Evolutionary conservation across 2,888 invertebrate species (phyloP).

Genomic region (Leptogaster cylindrica): DNA sequence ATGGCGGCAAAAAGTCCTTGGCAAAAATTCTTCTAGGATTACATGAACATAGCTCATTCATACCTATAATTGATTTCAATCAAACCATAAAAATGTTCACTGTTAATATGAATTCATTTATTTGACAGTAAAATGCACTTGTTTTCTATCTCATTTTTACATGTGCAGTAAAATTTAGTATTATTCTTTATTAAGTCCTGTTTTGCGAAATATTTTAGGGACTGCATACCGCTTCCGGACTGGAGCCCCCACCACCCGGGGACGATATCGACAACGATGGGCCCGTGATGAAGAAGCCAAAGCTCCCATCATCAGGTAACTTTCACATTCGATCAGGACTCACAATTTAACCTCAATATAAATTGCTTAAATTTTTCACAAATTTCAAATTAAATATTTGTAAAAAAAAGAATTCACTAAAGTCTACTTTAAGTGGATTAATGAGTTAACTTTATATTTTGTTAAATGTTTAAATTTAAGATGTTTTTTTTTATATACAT

Average conservation of each 20-base stretch:
- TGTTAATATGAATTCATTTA: no score
- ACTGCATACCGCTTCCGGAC: constrained; percentile 39
- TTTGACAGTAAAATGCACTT: no score
- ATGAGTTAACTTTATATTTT: no score
- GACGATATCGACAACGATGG: constrained; percentile 38
- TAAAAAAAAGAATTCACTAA: background rate
- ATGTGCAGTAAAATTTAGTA: background rate
- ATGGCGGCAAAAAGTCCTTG: no score
- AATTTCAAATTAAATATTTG: background rate
- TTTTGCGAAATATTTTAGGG: constrained; percentile 41
- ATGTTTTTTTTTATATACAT: no score
- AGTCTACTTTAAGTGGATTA: background rate
- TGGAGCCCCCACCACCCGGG: constrained; percentile 42
- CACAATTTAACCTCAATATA: background rate
- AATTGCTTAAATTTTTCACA: constrained; percentile 3
- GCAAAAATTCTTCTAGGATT: no score
- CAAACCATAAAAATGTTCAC: no score
- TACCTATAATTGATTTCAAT: no score
- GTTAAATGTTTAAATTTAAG: no score
- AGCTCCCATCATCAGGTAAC: constrained; percentile 48
- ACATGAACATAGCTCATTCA: no score
- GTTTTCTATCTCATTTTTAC: no score
- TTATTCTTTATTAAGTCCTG: background rate
- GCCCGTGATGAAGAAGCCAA: constrained; percentile 43
- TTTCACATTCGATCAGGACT: background rate